Conservation (phyloP, 2,888 invertebrate species). For the Beris chalybata region DNA sequence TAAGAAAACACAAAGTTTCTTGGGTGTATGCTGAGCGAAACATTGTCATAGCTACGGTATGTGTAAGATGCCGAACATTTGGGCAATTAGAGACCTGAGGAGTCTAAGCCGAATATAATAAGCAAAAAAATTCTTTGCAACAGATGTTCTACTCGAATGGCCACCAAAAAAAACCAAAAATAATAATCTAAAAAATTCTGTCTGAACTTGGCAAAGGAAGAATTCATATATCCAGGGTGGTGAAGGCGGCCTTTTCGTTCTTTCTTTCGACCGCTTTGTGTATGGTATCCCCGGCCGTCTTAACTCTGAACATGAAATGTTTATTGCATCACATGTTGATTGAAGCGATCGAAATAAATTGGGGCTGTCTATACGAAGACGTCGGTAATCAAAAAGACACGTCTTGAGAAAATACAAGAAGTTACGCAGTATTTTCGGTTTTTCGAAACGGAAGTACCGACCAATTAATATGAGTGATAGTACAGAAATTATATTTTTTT, state of each 20-base stretch:
- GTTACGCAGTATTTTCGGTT: constrained; percentile 12
- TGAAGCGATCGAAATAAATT: constrained; percentile 33
- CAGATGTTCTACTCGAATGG: constrained; percentile 25
- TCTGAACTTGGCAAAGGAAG: too few relatives aligned
- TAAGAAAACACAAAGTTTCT: too few relatives aligned
- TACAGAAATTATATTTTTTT: constrained; percentile 12
- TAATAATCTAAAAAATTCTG: background rate
- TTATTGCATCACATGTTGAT: constrained; percentile 29
- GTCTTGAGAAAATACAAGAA: background rate
- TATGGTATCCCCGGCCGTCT: background rate
- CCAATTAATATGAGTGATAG: constrained; percentile 31
- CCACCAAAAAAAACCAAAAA: constrained; percentile 5
- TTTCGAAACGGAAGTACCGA: constrained; percentile 26
- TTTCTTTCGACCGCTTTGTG: background rate
- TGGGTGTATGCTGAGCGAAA: background rate
- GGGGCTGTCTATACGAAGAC: constrained; percentile 27
- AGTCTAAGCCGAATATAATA: constrained; percentile 28
- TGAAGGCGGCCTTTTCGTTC: constrained; percentile 1
- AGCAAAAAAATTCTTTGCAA: constrained; percentile 25
- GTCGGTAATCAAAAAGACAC: constrained; percentile 9
- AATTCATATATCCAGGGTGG: background rate
- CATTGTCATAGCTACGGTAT: background rate
- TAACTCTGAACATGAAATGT: constrained; percentile 7
- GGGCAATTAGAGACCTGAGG: constrained; percentile 22
- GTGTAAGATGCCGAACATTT: constrained; percentile 14